These are phyloP conservation scores for Ectemnius cavifrons DNA, from an alignment of 2,888 invertebrate species.

Conservation along the genomic window DNA sequence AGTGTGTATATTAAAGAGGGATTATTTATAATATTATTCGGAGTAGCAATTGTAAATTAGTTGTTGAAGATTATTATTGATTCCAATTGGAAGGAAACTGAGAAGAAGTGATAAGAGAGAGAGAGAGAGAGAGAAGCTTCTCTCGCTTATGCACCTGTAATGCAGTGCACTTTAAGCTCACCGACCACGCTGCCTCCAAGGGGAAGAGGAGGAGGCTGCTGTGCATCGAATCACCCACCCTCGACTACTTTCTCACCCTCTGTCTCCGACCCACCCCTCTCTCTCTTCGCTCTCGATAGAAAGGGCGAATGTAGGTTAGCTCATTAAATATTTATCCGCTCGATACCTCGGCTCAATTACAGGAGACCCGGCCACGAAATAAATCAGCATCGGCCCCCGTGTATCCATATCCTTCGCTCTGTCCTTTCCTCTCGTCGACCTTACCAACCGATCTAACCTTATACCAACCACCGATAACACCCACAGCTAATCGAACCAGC, in stretches of 20 bases:
- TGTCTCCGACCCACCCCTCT: neutral
- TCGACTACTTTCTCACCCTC: constrained; percentile 11
- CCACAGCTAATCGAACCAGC: too few species aligned
- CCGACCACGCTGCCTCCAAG: neutral
- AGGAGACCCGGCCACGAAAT: constrained; percentile 38
- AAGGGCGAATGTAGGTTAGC: constrained; percentile 24
- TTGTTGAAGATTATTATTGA: too few species aligned
- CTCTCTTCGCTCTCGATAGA: neutral
- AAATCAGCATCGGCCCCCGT: constrained; percentile 29
- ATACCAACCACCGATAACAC: too few species aligned
- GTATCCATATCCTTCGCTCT: neutral
- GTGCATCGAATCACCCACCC: constrained; percentile 16
- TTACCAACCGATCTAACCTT: too few species aligned
- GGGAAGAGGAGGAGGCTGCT: neutral
- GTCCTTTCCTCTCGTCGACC: too few species aligned
- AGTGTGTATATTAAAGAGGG: too few species aligned
- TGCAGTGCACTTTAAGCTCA: constrained; percentile 38
- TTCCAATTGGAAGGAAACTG: too few species aligned
- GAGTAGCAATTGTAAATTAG: too few species aligned
- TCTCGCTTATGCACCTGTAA: constrained; percentile 28
- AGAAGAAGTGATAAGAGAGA: too few species aligned
- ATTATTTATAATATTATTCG: too few species aligned
- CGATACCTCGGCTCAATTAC: constrained; percentile 40
- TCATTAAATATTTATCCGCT: constrained; percentile 45
- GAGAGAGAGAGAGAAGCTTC: neutral